Base-by-base conservation (phyloP, 1,140 invertebrate genomes). In the Pachyrhynchus sulphureomaculatus region DNA sequence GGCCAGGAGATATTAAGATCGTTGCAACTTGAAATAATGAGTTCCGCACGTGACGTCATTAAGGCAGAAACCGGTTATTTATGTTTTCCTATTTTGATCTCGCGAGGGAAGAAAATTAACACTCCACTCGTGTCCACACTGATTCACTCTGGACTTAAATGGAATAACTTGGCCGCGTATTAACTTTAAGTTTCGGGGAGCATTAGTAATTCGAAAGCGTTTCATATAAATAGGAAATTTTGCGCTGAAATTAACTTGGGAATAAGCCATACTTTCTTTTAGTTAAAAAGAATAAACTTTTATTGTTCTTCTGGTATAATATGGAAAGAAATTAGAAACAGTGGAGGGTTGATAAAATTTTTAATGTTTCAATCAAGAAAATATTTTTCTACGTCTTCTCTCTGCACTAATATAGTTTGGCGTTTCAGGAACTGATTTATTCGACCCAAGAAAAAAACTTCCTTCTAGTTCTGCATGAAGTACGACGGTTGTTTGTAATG, bases 11-110 rank as follows among this genome's bases (percentile, higher is more conserved):
- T 75, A 75, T 75, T 73, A 75, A 74, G 73, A 72, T 71, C 68
- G 67, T 66, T 61, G 66, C 68, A 73, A 75, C 69, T 75, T 68
- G 69, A 76, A 75, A 74, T 76, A 76, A 76, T 76, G 73, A 76
- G 73, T 76, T 76, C 75, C 70, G 75, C 68, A 76, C 75, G 75
- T 76, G 75, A 76, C 72, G 70, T 76, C 75, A 76, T 76, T 75
- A 76, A 72, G 72, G 75, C 70, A 64, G 70, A 68, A 74, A 73
- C 72, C 71, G 62, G 75, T 76, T 76, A 76, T 76, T 76, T 75
- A 76, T 75, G 70, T 73, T 70, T 68, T 71, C 70, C 68, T 70
- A 72, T 75, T 72, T 73, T 68, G 68, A 71, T 74, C 66, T 70
- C 69, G 61, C 71, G 68, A 73, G 73, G 69, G 72, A 57, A 67